phyloP scores from a whole-genome alignment of 2,797 vertebrate species.

The Hypotaenidia okinawae region DNA sequence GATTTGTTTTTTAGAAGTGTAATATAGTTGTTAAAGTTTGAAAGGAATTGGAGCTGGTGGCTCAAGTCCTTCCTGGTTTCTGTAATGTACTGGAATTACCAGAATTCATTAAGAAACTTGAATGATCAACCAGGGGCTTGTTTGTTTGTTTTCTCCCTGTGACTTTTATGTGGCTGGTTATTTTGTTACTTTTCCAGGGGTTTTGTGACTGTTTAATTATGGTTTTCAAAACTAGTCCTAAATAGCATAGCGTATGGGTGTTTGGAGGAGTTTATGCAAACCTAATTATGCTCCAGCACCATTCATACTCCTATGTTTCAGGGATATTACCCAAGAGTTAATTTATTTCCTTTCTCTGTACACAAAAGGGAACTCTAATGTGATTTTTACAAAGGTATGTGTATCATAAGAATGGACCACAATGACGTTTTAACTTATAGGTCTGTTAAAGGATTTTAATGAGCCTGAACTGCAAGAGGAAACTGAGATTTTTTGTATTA shows the following conservation, averaged over 20 bases:
- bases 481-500: background rate
- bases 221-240: constrained; percentile 29
- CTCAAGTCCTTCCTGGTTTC: background rate
- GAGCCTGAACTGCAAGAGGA: background rate
- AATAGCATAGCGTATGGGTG: constrained; percentile 36
- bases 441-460: constrained; percentile 24
- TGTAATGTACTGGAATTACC: constrained; percentile 4
- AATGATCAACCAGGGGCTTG: background rate
- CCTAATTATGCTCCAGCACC: constrained; percentile 29
- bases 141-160: constrained; percentile 51
- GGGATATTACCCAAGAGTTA: constrained; percentile 11
- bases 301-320: constrained; percentile 22
- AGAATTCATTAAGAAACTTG: constrained; percentile 31
- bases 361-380: background rate
- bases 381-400: constrained; percentile 1
- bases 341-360: constrained; percentile 34
- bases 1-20: background rate
- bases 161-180: constrained; percentile 34
- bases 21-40: constrained; percentile 17
- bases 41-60: background rate
- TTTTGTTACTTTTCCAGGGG: constrained; percentile 44
- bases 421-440: constrained; percentile 16
- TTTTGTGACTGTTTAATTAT: constrained; percentile 60
- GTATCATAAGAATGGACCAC: background rate
- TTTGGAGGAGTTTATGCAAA: constrained; percentile 34